Evolutionary conservation across 2,113 vertebrate species (phyloP).

Genomic region (Etheostoma cragini): DNA sequence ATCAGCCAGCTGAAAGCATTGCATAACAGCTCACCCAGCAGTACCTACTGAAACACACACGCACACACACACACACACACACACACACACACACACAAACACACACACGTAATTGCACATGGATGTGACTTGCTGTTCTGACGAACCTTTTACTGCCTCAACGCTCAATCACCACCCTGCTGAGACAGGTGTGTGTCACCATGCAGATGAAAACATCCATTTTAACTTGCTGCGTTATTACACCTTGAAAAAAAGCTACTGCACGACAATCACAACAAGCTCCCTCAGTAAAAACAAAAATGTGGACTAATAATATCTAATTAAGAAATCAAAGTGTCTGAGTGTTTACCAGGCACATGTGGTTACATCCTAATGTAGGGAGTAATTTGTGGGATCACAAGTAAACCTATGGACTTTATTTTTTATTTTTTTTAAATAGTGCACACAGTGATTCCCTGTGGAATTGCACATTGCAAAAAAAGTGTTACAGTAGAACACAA

Average conservation of each 20-base stretch:
- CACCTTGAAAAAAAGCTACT: not conserved
- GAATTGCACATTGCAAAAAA: not conserved
- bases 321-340: not conserved
- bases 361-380: not conserved
- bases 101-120: slow-evolving; percentile 28
- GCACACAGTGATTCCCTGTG: not conserved
- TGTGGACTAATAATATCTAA: not conserved
- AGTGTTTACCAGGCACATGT: not conserved
- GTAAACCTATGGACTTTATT: no score
- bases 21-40: slow-evolving; percentile 7
- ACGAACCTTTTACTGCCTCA: slow-evolving; percentile 1
- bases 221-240: not conserved
- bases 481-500: not conserved
- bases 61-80: not conserved
- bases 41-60: slow-evolving; percentile 16
- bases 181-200: slow-evolving; percentile 13
- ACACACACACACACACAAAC: not conserved
- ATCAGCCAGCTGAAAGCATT: slow-evolving; percentile 1
- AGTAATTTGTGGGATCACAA: no score
- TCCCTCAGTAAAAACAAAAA: not conserved
- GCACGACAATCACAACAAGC: no score
- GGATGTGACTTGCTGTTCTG: slow-evolving; percentile 31
- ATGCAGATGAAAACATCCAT: not conserved
- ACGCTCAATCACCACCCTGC: not conserved
- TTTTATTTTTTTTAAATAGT: no score